Evolutionary conservation across 2,113 vertebrate species (phyloP).

Genomic region (Steatornis caripensis): DNA sequence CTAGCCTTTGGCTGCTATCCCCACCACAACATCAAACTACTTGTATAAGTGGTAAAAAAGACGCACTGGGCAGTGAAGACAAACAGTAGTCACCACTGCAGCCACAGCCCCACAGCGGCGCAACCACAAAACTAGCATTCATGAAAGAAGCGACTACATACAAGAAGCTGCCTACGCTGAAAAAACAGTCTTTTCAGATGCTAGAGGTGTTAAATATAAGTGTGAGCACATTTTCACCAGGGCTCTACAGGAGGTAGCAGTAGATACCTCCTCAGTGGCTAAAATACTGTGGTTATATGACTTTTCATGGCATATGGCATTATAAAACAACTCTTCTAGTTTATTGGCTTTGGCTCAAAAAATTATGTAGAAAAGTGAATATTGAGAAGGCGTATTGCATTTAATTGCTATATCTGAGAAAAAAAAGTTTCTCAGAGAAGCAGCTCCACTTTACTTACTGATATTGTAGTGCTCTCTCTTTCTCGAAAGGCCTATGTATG

Average conservation of each 20-base stretch:
- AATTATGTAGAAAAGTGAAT: background rate
- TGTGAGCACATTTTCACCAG: background rate
- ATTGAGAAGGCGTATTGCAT: background rate
- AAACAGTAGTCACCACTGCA: conserved; percentile 73
- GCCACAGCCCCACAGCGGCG: conserved; percentile 70
- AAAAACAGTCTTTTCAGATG: conserved; percentile 18
- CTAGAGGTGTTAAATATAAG: conserved; percentile 14
- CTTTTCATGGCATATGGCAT: background rate
- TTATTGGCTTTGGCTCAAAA: background rate
- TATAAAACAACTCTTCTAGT: background rate
- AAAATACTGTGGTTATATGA: background rate
- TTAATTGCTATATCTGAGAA: background rate
- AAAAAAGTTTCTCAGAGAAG: background rate
- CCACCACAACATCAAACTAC: conserved; percentile 65
- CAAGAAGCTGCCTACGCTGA: background rate
- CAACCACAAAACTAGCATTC: conserved; percentile 76
- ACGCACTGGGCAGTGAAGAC: conserved; percentile 71
- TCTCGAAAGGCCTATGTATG: background rate
- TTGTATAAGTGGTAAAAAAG: conserved; percentile 64
- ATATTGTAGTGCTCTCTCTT: background rate
- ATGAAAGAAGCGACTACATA: conserved; percentile 69
- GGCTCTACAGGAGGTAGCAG: background rate
- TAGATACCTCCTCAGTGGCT: background rate
- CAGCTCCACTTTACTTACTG: background rate
- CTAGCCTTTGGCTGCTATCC: conserved; percentile 60